Base-by-base conservation (phyloP, 2,888 invertebrate species). In the Hemicrepidius hirtus region DNA sequence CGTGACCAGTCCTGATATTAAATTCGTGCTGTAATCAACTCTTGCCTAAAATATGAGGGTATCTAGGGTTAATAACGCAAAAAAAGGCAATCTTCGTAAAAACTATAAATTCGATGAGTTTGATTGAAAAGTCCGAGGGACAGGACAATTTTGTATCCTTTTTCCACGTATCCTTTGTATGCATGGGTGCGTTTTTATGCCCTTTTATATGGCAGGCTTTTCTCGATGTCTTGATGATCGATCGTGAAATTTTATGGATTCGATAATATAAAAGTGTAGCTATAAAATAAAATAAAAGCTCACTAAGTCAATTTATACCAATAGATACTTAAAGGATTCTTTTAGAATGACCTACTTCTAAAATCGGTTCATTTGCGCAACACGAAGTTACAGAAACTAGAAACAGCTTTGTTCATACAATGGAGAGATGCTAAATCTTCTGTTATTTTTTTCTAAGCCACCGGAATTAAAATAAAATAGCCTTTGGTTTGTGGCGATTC, bases 71-170 rank as follows among this genome's bases (percentile, higher is more conserved):
- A 65, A 65, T 53, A 65, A 57, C 16, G 46, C 28, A 59, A 55
- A 67, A n/a, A 66, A 50, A 68, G 60, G 18, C 62, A 68, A 68
- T 62, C 44, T 59, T 50, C 35, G 28, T 41, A 62, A 63, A 32
- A 68, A 55, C 68, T 49, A 68, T 68, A 68, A 68, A 68, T 46
- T 60, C 53, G 35, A 28, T 37, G 40, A 24, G 44, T 49, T 49
- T 62, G 62, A 53, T 59, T 68, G 62, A 68, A 68, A 68, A 49
- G 37, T 50, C 46, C 57, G 37, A 37, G 60, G 59, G 68, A 40
- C 64, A 32, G 7, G 37, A 13, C 50, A 16, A 62, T 37, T 50
- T 49, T 2, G 20, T 13, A 13, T 12, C 40, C 32, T 40, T 53
- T n/a, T 68, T 50, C 24, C 40, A 41, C 53, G 50, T 55, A 68